phyloP scores from a whole-genome alignment of 1,140 invertebrate species.

The Stegodyphus mimosarum region DNA sequence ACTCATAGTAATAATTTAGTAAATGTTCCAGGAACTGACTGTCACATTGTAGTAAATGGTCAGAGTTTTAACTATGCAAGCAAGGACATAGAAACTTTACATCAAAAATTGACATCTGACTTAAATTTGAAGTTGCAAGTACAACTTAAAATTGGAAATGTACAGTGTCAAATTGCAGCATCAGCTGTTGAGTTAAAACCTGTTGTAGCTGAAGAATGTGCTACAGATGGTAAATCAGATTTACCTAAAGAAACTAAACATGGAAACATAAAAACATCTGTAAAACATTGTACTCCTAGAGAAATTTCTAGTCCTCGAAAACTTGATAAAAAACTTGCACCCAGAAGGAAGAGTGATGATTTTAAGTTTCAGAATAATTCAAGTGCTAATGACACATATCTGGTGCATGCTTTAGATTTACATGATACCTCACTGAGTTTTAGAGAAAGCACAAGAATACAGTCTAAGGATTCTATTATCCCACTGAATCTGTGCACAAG shows the following conservation, averaged over 20 bases:
- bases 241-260: neutral
- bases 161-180: neutral
- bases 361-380: neutral
- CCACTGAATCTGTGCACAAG: constrained; percentile 42
- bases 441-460: neutral
- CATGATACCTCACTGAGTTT: constrained; percentile 26
- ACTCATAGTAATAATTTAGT: neutral
- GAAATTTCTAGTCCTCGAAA: neutral
- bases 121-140: constrained; percentile 24
- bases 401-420: constrained; percentile 46
- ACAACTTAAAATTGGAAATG: constrained; percentile 13
- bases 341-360: neutral
- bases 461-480: constrained; percentile 40
- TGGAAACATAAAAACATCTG: neutral
- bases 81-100: neutral
- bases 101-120: neutral
- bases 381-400: neutral
- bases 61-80: neutral
- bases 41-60: neutral
- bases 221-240: neutral
- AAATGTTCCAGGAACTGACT: neutral
- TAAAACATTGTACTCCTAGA: neutral
- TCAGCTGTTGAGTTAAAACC: neutral
- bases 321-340: neutral
- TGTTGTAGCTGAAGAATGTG: neutral